Conservation (phyloP, 1,140 invertebrate genomes). For the Spodoptera litura region DNA sequence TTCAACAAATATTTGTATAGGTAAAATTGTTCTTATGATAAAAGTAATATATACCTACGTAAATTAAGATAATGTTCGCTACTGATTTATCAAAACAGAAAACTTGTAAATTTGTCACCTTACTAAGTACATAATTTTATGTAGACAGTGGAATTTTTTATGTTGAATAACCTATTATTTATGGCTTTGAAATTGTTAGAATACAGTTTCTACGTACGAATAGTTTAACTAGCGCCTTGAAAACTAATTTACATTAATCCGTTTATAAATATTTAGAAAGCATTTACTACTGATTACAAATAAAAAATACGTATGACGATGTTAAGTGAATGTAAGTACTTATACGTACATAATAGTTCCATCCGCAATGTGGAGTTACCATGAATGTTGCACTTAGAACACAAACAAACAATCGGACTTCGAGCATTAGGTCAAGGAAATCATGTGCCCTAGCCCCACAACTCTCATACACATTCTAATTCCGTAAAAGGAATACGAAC, state of each 20-base stretch:
- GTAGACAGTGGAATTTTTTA: slow-evolving; percentile 48
- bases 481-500: slow-evolving; percentile 57
- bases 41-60: slow-evolving; percentile 53
- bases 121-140: slow-evolving; percentile 37
- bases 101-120: slow-evolving; percentile 65
- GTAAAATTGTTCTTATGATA: slow-evolving; percentile 52
- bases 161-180: slow-evolving; percentile 28
- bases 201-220: neutral
- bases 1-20: slow-evolving; percentile 55
- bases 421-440: slow-evolving; percentile 74
- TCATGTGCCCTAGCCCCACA: slow-evolving; percentile 63
- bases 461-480: slow-evolving; percentile 67
- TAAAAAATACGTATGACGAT: neutral
- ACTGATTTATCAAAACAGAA: slow-evolving; percentile 66
- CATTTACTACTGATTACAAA: neutral
- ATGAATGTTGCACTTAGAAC: slow-evolving; percentile 59
- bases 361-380: slow-evolving; percentile 49
- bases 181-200: neutral
- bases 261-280: neutral
- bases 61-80: slow-evolving; percentile 61
- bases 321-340: neutral
- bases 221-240: slow-evolving; percentile 5
- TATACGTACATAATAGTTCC: neutral
- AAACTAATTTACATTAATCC: slow-evolving; percentile 16
- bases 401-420: slow-evolving; percentile 69